These are phyloP conservation scores for Tichodroma muraria DNA, from an alignment of 2,113 vertebrate genomes.

Conservation along the genomic window DNA sequence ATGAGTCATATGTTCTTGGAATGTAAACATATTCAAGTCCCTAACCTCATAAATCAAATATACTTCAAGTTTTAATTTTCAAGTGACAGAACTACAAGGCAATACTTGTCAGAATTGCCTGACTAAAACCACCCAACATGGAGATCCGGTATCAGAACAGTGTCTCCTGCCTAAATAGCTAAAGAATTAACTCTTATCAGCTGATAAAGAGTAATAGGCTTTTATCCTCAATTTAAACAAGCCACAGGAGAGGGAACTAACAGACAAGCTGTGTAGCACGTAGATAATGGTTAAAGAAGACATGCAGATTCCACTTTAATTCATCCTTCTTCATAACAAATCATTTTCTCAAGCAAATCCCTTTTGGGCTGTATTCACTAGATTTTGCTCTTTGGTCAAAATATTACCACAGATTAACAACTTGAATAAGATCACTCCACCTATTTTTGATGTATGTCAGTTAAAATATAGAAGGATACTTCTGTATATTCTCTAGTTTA, in stretches of 20 bases:
- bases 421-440: not conserved
- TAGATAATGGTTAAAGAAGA: not conserved
- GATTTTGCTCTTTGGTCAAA: not conserved
- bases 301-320: not conserved
- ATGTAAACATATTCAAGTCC: not conserved
- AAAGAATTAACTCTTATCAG: conserved; percentile 22
- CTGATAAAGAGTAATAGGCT: not conserved
- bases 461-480: not conserved
- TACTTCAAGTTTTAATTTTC: not conserved
- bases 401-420: not conserved
- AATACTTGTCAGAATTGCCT: not conserved
- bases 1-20: not conserved
- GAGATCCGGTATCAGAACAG: not conserved
- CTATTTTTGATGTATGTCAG: not conserved
- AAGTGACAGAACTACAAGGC: not conserved
- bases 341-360: not conserved
- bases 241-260: not conserved
- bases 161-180: not conserved
- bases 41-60: not conserved
- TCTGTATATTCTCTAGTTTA: not conserved
- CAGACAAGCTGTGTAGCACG: not conserved
- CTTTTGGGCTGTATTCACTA: not conserved
- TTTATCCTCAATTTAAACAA: conserved; percentile 22
- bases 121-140: not conserved
- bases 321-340: not conserved